phyloP scores from a whole-genome alignment of 1,140 invertebrate genomes.

The Drosophila mojavensis region DNA sequence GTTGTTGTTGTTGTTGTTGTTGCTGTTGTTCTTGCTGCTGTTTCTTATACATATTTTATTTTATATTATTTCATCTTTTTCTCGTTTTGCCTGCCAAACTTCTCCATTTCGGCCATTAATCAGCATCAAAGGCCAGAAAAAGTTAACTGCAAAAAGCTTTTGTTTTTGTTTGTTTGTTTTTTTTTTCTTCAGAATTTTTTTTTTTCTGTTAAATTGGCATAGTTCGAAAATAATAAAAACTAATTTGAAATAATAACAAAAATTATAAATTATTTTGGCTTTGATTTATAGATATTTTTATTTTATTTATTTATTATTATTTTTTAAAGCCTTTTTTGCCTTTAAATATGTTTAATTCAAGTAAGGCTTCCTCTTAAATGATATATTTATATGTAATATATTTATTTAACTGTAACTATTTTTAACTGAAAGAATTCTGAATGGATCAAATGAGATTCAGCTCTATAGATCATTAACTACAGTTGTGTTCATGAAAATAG shows the following conservation, averaged over 20 bases:
- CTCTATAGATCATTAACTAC: too few relatives aligned
- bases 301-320: not conserved
- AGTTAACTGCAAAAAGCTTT: slow-evolving; percentile 14
- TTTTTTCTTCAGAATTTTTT: not conserved
- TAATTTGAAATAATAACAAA: not conserved
- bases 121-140: slow-evolving; percentile 35
- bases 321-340: not conserved
- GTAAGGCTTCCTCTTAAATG: too few relatives aligned
- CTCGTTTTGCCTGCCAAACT: slow-evolving; percentile 17
- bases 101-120: slow-evolving; percentile 31
- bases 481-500: too few relatives aligned
- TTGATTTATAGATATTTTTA: not conserved
- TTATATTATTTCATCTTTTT: slow-evolving; percentile 13
- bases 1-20: not conserved
- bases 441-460: too few relatives aligned
- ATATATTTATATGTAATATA: too few relatives aligned
- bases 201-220: not conserved
- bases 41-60: slow-evolving; percentile 4
- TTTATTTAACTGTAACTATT: too few relatives aligned
- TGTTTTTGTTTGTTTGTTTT: not conserved
- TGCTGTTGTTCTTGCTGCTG: not conserved
- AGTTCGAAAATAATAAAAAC: not conserved
- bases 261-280: not conserved
- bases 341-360: too few relatives aligned
- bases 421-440: too few relatives aligned